A percentile compares a stretch with the other conserved stretches of the same genome.
Evolutionary conservation across 2,113 vertebrate genomes (phyloP).

Genomic region (sheep (Ovis aries)): DNA sequence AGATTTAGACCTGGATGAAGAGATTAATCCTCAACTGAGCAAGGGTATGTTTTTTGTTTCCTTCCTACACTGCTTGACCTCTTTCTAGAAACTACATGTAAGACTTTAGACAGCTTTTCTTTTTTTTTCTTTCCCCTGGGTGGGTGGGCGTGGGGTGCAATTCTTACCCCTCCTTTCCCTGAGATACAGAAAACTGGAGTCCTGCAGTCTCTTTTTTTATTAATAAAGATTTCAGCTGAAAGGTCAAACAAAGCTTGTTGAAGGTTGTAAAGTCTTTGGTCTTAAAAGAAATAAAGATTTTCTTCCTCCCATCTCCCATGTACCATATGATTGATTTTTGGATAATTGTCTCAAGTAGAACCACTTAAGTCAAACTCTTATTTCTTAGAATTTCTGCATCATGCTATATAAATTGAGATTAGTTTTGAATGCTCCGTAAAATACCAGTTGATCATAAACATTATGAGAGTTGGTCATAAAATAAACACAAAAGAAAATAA

Average conservation of each 20-base stretch:
- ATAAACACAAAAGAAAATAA: background rate
- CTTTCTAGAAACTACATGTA: background rate
- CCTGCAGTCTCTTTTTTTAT: constrained; percentile 17
- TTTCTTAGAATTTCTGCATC: background rate
- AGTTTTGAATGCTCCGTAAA: constrained; percentile 7
- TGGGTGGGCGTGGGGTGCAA: background rate
- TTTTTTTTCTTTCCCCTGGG: background rate
- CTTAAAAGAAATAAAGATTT: background rate
- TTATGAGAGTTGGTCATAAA: background rate
- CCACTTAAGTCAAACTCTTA: background rate
- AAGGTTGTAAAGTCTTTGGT: background rate
- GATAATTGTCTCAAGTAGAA: background rate
- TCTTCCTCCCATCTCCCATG: rapidly evolving
- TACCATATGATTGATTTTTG: background rate
- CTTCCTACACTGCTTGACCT: background rate
- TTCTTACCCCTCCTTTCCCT: background rate
- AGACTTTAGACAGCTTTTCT: background rate
- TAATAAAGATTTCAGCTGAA: constrained; percentile 1
- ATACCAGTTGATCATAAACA: background rate
- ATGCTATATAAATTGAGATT: constrained; percentile 6
- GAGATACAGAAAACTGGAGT: background rate
- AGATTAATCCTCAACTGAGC: constrained; percentile 21
- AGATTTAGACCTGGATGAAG: constrained; percentile 69
- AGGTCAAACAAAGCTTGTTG: background rate
- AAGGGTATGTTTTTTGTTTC: constrained; percentile 60